A percentile compares a stretch with the other conserved stretches of the same genome.
These are phyloP conservation scores for Neopipo cinnamomea DNA, from an alignment of 2,113 vertebrate genomes.

Conservation along the genomic window DNA sequence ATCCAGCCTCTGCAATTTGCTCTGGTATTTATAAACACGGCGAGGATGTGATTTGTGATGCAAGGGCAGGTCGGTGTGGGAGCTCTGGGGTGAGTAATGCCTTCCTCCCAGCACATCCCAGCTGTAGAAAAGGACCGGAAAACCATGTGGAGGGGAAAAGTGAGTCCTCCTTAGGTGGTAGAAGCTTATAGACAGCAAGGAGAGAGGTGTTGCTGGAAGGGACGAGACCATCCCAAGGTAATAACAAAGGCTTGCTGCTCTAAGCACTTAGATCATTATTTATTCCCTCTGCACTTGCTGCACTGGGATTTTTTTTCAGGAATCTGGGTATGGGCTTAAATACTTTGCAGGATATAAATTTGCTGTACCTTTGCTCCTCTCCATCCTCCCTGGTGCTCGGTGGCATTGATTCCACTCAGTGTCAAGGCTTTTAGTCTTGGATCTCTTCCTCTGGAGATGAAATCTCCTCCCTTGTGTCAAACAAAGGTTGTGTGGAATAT, in stretches of 20 bases:
- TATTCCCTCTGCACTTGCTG: background rate
- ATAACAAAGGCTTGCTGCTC: background rate
- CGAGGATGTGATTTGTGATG: background rate
- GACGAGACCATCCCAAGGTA: background rate
- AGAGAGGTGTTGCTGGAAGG: background rate
- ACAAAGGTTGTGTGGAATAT: background rate
- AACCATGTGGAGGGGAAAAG: background rate
- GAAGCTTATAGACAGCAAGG: background rate
- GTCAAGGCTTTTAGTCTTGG: rapidly evolving
- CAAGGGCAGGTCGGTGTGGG: background rate
- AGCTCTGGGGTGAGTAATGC: slow-evolving; percentile 10
- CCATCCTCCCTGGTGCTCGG: background rate
- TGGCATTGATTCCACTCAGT: background rate
- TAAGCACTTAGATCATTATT: background rate
- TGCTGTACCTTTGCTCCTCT: background rate
- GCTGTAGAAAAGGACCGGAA: background rate
- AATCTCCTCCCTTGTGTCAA: background rate
- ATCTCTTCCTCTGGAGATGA: background rate
- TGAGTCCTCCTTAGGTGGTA: background rate
- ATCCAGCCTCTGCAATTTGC: slow-evolving; percentile 10
- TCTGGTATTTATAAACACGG: slow-evolving; percentile 29
- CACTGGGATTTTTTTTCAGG: background rate
- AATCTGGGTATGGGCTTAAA: background rate
- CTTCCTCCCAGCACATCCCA: background rate
- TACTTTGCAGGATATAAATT: background rate